A percentile compares a stretch with the other conserved stretches of the same genome.
phyloP scores from a whole-genome alignment of 2,888 invertebrate genomes.

The Andrena praecox region DNA sequence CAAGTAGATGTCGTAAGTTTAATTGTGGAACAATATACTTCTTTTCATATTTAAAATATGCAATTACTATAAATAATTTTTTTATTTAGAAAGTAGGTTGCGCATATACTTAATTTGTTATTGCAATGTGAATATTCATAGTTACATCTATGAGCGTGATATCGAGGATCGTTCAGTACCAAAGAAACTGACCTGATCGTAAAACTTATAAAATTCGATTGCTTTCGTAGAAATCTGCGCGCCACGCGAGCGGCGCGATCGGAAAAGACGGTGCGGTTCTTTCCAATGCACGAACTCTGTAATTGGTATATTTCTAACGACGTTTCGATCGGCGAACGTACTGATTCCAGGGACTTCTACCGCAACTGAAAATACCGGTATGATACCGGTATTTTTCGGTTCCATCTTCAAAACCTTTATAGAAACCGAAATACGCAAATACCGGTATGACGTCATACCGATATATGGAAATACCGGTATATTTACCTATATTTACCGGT shows the following conservation, averaged over 20 bases:
- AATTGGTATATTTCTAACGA: constrained; percentile 27
- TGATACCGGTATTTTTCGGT: too few relatives aligned
- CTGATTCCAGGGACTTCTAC: too few relatives aligned
- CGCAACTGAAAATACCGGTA: too few relatives aligned
- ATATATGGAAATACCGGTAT: too few relatives aligned
- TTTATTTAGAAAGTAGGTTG: constrained; percentile 47
- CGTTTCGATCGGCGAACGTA: constrained; percentile 21
- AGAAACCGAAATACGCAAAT: too few relatives aligned
- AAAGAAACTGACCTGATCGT: constrained; percentile 70
- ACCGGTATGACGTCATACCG: too few relatives aligned
- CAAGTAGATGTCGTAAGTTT: constrained; percentile 13
- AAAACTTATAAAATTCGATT: constrained; percentile 57
- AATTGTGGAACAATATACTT: constrained; percentile 51
- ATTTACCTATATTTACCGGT: too few relatives aligned
- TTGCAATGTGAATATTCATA: constrained; percentile 57
- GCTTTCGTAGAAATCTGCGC: constrained; percentile 37
- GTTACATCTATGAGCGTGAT: constrained; percentile 60
- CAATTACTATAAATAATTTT: constrained; percentile 59
- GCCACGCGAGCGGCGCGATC: constrained; percentile 27
- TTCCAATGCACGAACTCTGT: constrained; percentile 20
- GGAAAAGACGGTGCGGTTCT: constrained; percentile 6
- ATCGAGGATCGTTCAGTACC: constrained; percentile 71
- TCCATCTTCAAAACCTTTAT: too few relatives aligned
- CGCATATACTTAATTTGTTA: constrained; percentile 56
- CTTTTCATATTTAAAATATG: constrained; percentile 51